Conservation (phyloP, 2,113 vertebrate genomes). For the Coptodon rendalli region DNA sequence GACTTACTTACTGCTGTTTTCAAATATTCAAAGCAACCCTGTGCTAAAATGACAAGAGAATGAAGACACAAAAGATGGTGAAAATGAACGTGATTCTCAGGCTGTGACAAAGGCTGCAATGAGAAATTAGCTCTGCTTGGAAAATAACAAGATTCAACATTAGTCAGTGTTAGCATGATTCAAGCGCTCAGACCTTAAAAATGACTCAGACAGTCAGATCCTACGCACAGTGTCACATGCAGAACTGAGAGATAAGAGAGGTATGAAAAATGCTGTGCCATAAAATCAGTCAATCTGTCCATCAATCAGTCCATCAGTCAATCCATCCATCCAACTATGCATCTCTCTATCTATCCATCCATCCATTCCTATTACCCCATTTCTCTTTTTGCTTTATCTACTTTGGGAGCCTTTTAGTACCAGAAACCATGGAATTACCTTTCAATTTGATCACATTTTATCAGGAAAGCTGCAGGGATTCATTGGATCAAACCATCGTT, state of each 20-base stretch:
- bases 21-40: conserved; percentile 1
- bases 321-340: neutral
- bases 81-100: neutral
- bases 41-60: neutral
- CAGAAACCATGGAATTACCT: neutral
- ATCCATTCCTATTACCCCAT: neutral
- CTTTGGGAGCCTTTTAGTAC: neutral
- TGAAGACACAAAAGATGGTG: neutral
- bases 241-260: conserved; percentile 5
- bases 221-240: conserved; percentile 32
- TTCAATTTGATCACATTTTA: conserved; percentile 1
- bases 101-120: neutral
- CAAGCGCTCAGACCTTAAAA: conserved; percentile 35
- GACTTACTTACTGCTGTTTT: neutral
- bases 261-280: neutral
- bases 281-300: neutral
- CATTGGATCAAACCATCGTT: conserved; percentile 1
- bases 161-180: conserved; percentile 46
- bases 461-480: neutral
- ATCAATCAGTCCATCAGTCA: neutral
- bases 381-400: neutral
- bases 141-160: conserved; percentile 23
- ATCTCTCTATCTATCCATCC: neutral
- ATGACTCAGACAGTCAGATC: conserved; percentile 43
- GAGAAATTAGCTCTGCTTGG: conserved; percentile 16